These are phyloP conservation scores for Cyprinodon tularosa DNA, from an alignment of 2,113 vertebrate genomes.

Conservation along the genomic window DNA sequence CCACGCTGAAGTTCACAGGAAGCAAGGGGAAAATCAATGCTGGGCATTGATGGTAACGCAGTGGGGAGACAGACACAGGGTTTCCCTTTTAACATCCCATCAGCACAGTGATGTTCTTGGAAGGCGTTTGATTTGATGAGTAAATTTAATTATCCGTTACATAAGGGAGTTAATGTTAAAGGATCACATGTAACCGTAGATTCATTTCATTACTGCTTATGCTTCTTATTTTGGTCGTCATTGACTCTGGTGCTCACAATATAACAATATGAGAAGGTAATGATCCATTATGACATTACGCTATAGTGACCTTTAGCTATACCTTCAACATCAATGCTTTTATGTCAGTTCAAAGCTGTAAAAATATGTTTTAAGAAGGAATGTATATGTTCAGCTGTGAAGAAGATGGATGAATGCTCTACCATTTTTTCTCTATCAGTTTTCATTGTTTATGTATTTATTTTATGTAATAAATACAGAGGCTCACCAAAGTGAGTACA, in stretches of 20 bases:
- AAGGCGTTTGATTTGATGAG: neutral
- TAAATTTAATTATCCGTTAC: constrained; percentile 1
- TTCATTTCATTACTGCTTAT: neutral
- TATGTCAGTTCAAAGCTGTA: neutral
- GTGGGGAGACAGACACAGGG: constrained; percentile 42
- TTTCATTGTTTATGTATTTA: too few species aligned
- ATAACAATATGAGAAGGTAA: constrained; percentile 25
- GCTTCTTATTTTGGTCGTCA: constrained; percentile 50
- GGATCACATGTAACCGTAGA: too few species aligned
- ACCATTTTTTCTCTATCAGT: neutral
- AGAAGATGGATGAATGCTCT: neutral
- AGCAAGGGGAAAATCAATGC: constrained; percentile 57
- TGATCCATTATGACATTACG: constrained; percentile 49
- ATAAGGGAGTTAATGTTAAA: too few species aligned
- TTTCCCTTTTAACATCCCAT: constrained; percentile 34
- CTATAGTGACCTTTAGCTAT: constrained; percentile 50
- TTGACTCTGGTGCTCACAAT: constrained; percentile 55
- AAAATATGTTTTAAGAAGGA: neutral
- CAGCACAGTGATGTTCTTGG: constrained; percentile 6
- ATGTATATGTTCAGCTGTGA: neutral
- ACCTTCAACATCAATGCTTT: constrained; percentile 34
- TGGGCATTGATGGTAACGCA: constrained; percentile 51
- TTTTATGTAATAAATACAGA: too few species aligned
- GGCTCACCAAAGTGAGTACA: too few species aligned
- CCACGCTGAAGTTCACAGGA: constrained; percentile 58